Evolutionary conservation across 2,888 invertebrate species (phyloP).

Genomic region (Drosophila birchii): DNA sequence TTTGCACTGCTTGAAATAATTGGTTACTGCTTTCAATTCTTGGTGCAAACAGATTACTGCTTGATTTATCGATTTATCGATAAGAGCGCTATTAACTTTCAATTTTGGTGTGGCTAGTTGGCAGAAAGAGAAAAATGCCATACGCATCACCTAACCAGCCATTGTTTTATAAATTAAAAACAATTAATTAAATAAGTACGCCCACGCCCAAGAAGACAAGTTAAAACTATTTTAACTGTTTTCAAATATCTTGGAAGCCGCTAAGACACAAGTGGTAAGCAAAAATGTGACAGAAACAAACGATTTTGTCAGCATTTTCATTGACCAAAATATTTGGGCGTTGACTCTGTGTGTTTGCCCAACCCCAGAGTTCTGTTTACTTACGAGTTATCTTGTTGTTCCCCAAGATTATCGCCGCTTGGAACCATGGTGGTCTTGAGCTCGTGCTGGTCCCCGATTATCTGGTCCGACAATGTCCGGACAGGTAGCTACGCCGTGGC

Average conservation of each 20-base stretch:
- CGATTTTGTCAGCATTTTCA: background rate
- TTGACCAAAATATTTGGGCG: constrained; percentile 37
- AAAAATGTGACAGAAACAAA: background rate
- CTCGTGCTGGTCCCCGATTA: constrained; percentile 95
- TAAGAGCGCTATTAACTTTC: too few relatives aligned
- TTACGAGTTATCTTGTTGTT: background rate
- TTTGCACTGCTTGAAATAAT: too few relatives aligned
- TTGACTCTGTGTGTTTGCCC: constrained; percentile 17
- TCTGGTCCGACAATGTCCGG: constrained; percentile 92
- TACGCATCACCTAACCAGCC: background rate
- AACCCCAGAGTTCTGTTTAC: background rate
- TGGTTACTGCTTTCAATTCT: too few relatives aligned
- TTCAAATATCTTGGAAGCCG: background rate
- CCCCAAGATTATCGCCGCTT: background rate
- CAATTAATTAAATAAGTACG: constrained; percentile 14
- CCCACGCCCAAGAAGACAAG: constrained; percentile 21
- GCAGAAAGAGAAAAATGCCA: background rate
- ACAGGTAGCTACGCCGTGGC: constrained; percentile 92
- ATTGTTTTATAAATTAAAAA: constrained; percentile 3
- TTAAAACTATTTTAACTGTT: background rate
- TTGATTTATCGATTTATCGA: too few relatives aligned
- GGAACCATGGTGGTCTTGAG: constrained; percentile 88
- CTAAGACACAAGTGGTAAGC: background rate
- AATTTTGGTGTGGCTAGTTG: background rate
- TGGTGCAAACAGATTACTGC: too few relatives aligned